Conservation (phyloP, 2,888 invertebrate genomes). For the Mimumesa dahlbomi region DNA sequence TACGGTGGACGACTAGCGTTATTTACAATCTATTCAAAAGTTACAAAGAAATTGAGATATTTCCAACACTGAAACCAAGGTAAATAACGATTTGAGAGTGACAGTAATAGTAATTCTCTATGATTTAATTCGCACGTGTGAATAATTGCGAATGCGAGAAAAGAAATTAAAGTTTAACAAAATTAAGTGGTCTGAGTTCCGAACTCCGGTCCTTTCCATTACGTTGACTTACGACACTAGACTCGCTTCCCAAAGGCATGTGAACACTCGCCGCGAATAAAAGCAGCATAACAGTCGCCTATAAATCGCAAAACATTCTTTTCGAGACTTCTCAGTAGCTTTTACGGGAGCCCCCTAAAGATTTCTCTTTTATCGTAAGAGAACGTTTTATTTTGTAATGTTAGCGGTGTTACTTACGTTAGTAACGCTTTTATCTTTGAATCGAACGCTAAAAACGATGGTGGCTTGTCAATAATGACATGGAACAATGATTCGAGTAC, state of each 20-base stretch:
- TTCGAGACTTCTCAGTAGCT: slow-evolving; percentile 33
- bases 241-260: slow-evolving; percentile 38
- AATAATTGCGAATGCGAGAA: too few species aligned
- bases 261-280: slow-evolving; percentile 33
- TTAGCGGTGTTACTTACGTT: background rate
- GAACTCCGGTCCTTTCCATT: slow-evolving; percentile 35
- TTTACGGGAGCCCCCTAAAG: slow-evolving; percentile 42
- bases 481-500: too few species aligned
- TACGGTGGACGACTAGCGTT: too few species aligned
- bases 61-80: too few species aligned
- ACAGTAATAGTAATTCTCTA: too few species aligned
- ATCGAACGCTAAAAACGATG: too few species aligned
- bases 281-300: slow-evolving; percentile 43
- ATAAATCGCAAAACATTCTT: slow-evolving; percentile 49
- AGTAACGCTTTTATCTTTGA: background rate
- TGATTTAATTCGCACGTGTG: too few species aligned
- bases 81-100: too few species aligned
- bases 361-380: slow-evolving; percentile 7
- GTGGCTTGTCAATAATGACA: too few species aligned
- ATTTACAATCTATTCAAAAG: too few species aligned
- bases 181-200: background rate
- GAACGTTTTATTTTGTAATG: background rate
- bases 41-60: too few species aligned
- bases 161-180: slow-evolving; percentile 2
- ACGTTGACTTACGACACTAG: slow-evolving; percentile 30